A percentile compares a stretch with the other conserved stretches of the same genome.
phyloP scores from a whole-genome alignment of 2,888 invertebrate species.

The Mellilla xanthometata region DNA sequence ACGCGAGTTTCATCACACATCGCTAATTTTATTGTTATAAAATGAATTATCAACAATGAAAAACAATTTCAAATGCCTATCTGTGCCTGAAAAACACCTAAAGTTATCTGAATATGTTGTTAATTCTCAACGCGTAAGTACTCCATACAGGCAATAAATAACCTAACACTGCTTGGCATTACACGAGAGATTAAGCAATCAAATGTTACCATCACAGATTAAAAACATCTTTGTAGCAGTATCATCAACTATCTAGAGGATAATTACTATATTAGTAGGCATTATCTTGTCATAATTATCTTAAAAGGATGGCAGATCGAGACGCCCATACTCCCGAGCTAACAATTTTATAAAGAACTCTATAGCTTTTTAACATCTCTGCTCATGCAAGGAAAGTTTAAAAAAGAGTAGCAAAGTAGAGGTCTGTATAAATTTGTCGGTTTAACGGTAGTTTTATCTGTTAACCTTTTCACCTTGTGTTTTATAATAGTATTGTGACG shows the following conservation, averaged over 20 bases:
- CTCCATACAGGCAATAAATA: not conserved
- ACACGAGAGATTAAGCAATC: conserved; percentile 6
- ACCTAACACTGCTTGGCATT: not conserved
- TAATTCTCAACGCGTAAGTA: too few species aligned
- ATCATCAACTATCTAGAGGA: conserved; percentile 11
- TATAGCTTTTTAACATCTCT: not conserved
- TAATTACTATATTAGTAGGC: conserved; percentile 15
- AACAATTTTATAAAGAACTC: conserved; percentile 4
- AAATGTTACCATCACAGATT: conserved; percentile 1
- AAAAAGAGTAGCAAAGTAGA: not conserved
- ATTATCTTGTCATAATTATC: conserved; percentile 20
- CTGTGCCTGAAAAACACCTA: too few species aligned
- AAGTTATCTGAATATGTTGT: too few species aligned
- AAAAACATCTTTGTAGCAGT: not conserved
- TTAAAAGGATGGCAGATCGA: conserved; percentile 10
- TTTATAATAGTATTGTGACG: conserved; percentile 21
- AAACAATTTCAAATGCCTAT: too few species aligned
- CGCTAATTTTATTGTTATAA: too few species aligned
- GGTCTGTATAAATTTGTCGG: conserved; percentile 6
- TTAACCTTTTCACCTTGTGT: conserved; percentile 28
- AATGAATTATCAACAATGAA: too few species aligned
- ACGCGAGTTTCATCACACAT: too few species aligned
- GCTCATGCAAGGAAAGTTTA: not conserved
- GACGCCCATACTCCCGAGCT: conserved; percentile 3
- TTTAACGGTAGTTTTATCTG: conserved; percentile 29